Evolutionary conservation across 2,113 vertebrate genomes (phyloP).

Genomic region (Perca fluviatilis): DNA sequence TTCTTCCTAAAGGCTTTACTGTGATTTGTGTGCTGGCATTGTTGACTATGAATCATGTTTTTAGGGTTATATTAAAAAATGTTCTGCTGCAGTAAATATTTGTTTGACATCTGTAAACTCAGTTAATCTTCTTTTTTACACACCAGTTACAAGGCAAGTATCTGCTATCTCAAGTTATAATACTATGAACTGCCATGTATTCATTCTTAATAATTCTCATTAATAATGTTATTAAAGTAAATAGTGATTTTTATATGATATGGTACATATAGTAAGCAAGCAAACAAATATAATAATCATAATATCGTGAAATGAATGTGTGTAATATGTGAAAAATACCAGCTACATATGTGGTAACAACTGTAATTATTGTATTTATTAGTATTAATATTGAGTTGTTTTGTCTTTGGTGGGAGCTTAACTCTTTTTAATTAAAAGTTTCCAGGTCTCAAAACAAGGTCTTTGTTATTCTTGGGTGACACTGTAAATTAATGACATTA

Average conservation of each 20-base stretch:
- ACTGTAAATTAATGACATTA: background rate
- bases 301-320: background rate
- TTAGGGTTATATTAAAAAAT: background rate
- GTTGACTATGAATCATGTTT: background rate
- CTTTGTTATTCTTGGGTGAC: background rate
- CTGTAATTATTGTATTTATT: background rate
- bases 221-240: background rate
- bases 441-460: background rate
- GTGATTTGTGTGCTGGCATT: background rate
- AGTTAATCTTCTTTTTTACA: background rate
- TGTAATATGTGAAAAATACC: background rate
- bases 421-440: conserved; percentile 3
- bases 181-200: background rate
- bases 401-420: background rate
- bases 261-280: background rate
- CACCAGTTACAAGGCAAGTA: background rate
- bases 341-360: background rate
- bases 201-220: background rate
- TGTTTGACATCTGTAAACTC: background rate
- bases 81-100: background rate
- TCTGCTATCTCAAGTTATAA: background rate
- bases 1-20: background rate
- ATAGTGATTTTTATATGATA: background rate
- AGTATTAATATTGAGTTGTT: background rate
- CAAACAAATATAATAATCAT: background rate